A percentile compares a stretch with the other conserved stretches of the same genome.
phyloP scores from a whole-genome alignment of 2,797 vertebrate species.

The Urophycis tenuis region DNA sequence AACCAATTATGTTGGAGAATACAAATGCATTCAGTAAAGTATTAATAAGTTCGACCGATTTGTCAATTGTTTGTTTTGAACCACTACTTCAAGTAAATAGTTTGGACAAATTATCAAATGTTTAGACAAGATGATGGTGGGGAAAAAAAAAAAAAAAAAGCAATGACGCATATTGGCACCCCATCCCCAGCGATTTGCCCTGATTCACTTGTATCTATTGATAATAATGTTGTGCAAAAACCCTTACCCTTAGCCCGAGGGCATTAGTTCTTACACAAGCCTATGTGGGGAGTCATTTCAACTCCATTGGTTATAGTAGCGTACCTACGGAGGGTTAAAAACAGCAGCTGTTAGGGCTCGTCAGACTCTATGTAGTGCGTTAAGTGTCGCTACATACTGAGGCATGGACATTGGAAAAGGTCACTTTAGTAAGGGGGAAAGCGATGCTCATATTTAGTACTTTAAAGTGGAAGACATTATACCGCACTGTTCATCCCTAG shows the following conservation, averaged over 20 bases:
- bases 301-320: constrained; percentile 11
- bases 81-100: constrained; percentile 3
- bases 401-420: neutral
- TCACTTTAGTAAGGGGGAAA: neutral
- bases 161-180: constrained; percentile 14
- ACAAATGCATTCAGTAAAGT: neutral
- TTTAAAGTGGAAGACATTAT: neutral
- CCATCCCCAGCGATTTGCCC: constrained; percentile 11
- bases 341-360: neutral
- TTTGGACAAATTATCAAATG: constrained; percentile 1
- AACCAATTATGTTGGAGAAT: neutral
- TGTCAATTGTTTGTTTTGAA: constrained; percentile 34
- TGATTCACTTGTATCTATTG: neutral
- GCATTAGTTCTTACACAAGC: constrained; percentile 22
- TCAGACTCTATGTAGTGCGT: neutral
- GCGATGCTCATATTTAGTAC: neutral
- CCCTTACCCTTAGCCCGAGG: constrained; percentile 17
- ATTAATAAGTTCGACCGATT: constrained; percentile 18
- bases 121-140: constrained; percentile 17
- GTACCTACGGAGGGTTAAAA: constrained; percentile 19
- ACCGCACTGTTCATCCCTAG: neutral
- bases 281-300: constrained; percentile 16
- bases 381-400: neutral
- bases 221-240: constrained; percentile 18
- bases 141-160: neutral